Base-by-base conservation (phyloP, 1,140 invertebrate genomes). In the Drosophila repletoides region DNA sequence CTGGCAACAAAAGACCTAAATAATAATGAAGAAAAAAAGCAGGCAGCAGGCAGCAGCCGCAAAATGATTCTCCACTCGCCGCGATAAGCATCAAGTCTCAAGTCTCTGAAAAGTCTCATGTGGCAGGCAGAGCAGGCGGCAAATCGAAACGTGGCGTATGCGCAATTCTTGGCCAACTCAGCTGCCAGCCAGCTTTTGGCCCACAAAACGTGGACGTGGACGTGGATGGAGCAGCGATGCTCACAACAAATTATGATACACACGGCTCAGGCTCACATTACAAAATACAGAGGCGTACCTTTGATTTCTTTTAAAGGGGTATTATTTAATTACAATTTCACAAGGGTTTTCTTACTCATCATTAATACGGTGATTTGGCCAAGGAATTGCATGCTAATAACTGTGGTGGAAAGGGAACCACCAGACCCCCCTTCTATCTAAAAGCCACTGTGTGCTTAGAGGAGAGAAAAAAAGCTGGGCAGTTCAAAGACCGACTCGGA, bases 111-210 rank as follows among this genome's bases (percentile, higher is more conserved):
- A n/a, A n/a, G n/a, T n/a, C n/a, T n/a, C n/a, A n/a, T n/a, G n/a
- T n/a, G n/a, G n/a, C n/a, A 17, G 6, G 34, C 14, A 17, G 24
- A 7, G n/a, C 10, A 15, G 14, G 26, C 58, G 6, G n/a, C n/a
- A n/a, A n/a, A n/a, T n/a, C n/a, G n/a, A n/a, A 26, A 84, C 75
- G 66, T 79, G 79, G 80, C 79, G 79, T 84, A 84, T 84, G 79
- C 79, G 79, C 79, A 84, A 84, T 84, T n/a, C 43, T 79, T 83
- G 79, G 72, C 72, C 46, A 52, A 69, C 12, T 41, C 6, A 24
- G n/a, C n/a, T n/a, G n/a, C n/a, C n/a, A 43, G 40, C 40, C 5
- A 34, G 14, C 34, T 74, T 17, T 64, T 72, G 59, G 70, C 70
- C 58, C 65, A 68, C 58, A 36, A 61, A 63, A 36, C 12, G 36